Percentiles rank a stretch among this genome's conserved stretches.
These are phyloP conservation scores for Rhingia rostrata DNA, from an alignment of 2,888 invertebrate species.

Conservation along the genomic window DNA sequence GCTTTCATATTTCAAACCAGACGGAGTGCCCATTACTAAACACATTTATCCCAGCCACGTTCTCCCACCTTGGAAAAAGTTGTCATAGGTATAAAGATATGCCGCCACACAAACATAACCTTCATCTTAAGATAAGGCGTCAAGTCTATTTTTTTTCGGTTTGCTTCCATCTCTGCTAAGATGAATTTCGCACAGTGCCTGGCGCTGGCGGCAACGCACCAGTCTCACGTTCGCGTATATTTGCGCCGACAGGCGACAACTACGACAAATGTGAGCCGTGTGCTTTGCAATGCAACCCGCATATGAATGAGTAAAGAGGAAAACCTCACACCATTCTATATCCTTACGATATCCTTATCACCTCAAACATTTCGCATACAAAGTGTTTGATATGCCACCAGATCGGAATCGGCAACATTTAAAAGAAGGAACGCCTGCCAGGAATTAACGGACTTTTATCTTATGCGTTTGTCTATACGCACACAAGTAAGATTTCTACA, in stretches of 20 bases:
- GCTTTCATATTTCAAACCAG: constrained; percentile 25
- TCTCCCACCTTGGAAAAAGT: constrained; percentile 41
- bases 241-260: constrained; percentile 70
- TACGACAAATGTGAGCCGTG: constrained; percentile 74
- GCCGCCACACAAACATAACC: constrained; percentile 44
- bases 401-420: constrained; percentile 63
- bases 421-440: constrained; percentile 59
- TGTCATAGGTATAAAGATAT: constrained; percentile 26
- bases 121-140: constrained; percentile 52
- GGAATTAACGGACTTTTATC: constrained; percentile 69
- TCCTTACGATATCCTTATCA: constrained; percentile 70
- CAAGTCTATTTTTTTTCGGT: background rate
- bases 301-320: constrained; percentile 59
- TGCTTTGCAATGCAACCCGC: constrained; percentile 66
- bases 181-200: constrained; percentile 51
- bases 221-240: constrained; percentile 71
- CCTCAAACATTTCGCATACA: constrained; percentile 58
- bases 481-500: constrained; percentile 17
- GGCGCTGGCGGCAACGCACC: constrained; percentile 67
- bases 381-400: constrained; percentile 68
- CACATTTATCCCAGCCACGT: constrained; percentile 38
- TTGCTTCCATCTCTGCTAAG: constrained; percentile 18
- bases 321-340: constrained; percentile 1
- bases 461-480: constrained; percentile 42
- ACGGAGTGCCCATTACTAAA: constrained; percentile 32